Conservation (phyloP, 2,888 invertebrate species). For the Apamea epomidion region DNA sequence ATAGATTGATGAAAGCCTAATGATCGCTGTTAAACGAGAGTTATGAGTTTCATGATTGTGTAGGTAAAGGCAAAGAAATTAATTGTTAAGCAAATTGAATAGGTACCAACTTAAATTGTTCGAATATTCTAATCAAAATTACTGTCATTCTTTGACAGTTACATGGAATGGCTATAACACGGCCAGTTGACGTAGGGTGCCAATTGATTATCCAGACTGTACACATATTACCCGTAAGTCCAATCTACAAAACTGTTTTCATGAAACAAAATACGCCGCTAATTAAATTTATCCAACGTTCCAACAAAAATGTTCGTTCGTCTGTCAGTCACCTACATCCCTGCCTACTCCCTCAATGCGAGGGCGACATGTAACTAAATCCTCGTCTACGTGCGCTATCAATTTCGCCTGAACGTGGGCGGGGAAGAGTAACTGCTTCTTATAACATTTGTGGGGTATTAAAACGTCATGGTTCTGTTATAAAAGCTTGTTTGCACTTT, state of each 20-base stretch:
- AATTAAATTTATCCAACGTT: background rate
- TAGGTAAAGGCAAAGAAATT: background rate
- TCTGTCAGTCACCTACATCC: slow-evolving; percentile 1
- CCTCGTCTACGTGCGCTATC: slow-evolving; percentile 34
- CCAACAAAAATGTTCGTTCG: background rate
- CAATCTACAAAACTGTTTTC: background rate
- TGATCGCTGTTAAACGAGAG: background rate
- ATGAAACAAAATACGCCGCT: background rate
- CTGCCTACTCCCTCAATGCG: slow-evolving; percentile 22
- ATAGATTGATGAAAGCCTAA: background rate
- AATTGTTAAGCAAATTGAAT: background rate
- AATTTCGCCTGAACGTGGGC: slow-evolving; percentile 30
- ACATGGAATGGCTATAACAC: background rate
- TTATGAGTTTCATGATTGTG: background rate
- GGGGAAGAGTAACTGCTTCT: background rate
- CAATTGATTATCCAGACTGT: too few relatives aligned
- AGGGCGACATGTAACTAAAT: slow-evolving; percentile 19
- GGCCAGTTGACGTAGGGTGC: background rate
- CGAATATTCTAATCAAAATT: background rate
- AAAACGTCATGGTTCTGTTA: background rate
- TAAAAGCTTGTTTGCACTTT: background rate
- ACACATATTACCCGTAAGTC: background rate
- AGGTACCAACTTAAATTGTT: background rate
- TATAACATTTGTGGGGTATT: slow-evolving; percentile 8
- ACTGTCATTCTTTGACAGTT: background rate